Evolutionary conservation across 2,113 vertebrate genomes (phyloP).

Genomic region (Pseudopodoces humilis): DNA sequence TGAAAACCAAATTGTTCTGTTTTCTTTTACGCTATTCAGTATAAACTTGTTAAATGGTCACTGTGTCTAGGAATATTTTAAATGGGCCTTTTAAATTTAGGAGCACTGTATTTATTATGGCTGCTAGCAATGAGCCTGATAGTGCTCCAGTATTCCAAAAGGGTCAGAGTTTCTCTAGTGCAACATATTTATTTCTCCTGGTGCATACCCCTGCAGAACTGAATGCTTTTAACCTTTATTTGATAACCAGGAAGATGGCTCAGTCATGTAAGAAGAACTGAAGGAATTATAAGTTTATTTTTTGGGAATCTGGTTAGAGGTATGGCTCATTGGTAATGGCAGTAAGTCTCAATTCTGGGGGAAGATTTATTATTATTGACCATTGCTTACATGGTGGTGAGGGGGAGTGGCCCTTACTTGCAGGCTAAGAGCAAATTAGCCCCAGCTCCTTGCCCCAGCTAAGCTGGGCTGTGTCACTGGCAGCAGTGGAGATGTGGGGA

Average conservation of each 20-base stretch:
- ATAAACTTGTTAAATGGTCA: constrained; percentile 64
- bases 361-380: not conserved
- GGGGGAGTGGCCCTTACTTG: not conserved
- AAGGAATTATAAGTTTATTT: not conserved
- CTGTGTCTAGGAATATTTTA: constrained; percentile 52
- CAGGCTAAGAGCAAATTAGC: not conserved
- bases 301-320: not conserved
- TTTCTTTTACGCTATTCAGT: constrained; percentile 20
- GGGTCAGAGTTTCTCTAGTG: constrained; percentile 10
- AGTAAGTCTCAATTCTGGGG: not conserved
- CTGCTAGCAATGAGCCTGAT: not conserved
- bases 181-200: not conserved
- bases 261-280: not conserved
- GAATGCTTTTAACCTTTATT: not conserved
- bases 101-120: not conserved
- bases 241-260: not conserved
- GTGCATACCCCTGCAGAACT: not conserved
- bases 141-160: not conserved
- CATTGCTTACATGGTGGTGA: not conserved
- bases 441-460: not conserved
- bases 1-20: constrained; percentile 47
- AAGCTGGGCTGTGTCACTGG: fast-evolving
- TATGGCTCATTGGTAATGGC: not conserved
- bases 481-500: not conserved
- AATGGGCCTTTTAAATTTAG: constrained; percentile 33